Percentiles rank a stretch among this genome's conserved stretches.
phyloP scores from a whole-genome alignment of 2,113 vertebrate genomes.

The Percopsis transmontana region DNA sequence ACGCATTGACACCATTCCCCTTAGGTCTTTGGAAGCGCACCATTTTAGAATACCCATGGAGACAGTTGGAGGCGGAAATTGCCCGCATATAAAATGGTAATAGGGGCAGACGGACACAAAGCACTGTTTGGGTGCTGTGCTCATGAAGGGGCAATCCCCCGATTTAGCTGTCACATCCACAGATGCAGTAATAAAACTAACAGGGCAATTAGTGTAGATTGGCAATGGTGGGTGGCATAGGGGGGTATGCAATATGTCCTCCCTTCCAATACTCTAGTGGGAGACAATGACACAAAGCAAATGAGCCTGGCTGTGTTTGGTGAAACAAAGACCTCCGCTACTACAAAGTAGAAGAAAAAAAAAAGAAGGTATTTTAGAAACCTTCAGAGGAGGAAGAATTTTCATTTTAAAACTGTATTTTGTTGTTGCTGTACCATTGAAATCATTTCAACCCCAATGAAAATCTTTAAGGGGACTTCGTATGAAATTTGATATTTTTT shows the following conservation, averaged over 20 bases:
- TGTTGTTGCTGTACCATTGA: no score
- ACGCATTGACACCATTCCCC: slow-evolving; percentile 4
- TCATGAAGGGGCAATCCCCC: slow-evolving; percentile 62
- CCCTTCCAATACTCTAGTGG: slow-evolving; percentile 45
- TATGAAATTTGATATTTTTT: no score
- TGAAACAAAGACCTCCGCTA: background rate
- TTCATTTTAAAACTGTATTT: no score
- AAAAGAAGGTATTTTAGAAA: background rate
- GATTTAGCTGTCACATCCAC: slow-evolving; percentile 71
- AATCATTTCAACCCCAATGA: background rate
- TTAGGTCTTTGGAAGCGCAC: slow-evolving; percentile 34
- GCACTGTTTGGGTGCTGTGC: slow-evolving; percentile 60
- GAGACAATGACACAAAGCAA: slow-evolving; percentile 62
- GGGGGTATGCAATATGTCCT: slow-evolving; percentile 35
- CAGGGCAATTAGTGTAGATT: slow-evolving; percentile 72
- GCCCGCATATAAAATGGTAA: slow-evolving; percentile 57
- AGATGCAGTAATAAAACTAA: slow-evolving; percentile 72
- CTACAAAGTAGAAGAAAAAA: slow-evolving; percentile 20
- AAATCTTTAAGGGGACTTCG: no score
- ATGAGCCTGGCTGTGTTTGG: slow-evolving; percentile 54
- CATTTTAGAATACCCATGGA: slow-evolving; percentile 59
- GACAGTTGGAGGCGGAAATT: slow-evolving; percentile 64
- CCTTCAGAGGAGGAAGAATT: background rate
- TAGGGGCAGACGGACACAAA: slow-evolving; percentile 65
- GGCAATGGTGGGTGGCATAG: slow-evolving; percentile 34